Percentiles rank a stretch among this genome's conserved stretches.
phyloP scores from a whole-genome alignment of 2,797 vertebrate genomes.

The Macropus fuliginosus region DNA sequence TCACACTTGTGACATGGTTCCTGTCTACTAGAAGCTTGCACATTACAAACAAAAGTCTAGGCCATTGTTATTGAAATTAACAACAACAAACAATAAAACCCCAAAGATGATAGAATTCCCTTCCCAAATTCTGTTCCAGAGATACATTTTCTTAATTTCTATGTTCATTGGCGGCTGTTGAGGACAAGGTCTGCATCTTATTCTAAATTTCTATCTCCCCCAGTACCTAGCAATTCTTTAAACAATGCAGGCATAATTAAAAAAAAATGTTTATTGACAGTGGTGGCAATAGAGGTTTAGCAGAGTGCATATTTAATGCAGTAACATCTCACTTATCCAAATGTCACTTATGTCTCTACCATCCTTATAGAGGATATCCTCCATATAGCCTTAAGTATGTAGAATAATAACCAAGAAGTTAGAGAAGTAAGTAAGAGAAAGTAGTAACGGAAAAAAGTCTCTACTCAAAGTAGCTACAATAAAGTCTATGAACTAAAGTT shows the following conservation, averaged over 20 bases:
- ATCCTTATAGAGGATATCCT: neutral
- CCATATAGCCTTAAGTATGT: neutral
- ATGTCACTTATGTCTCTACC: neutral
- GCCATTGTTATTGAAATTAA: neutral
- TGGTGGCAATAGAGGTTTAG: neutral
- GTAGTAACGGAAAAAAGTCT: neutral
- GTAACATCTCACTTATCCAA: constrained; percentile 4
- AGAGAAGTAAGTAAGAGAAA: too few relatives aligned
- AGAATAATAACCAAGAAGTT: neutral
- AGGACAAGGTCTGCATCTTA: neutral
- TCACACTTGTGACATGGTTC: constrained; percentile 46
- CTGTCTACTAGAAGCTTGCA: constrained; percentile 5
- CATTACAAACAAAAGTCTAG: neutral
- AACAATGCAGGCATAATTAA: neutral
- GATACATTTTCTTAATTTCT: constrained; percentile 15
- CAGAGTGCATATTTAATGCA: neutral
- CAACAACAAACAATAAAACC: neutral
- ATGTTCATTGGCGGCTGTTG: neutral
- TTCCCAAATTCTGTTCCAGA: neutral
- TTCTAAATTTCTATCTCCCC: neutral
- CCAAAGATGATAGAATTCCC: neutral
- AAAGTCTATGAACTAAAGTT: neutral
- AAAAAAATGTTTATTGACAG: neutral
- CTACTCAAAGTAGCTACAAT: neutral
- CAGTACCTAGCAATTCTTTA: neutral